Evolutionary conservation across 2,113 vertebrate genomes (phyloP).

Genomic region (Alouatta palliata): DNA sequence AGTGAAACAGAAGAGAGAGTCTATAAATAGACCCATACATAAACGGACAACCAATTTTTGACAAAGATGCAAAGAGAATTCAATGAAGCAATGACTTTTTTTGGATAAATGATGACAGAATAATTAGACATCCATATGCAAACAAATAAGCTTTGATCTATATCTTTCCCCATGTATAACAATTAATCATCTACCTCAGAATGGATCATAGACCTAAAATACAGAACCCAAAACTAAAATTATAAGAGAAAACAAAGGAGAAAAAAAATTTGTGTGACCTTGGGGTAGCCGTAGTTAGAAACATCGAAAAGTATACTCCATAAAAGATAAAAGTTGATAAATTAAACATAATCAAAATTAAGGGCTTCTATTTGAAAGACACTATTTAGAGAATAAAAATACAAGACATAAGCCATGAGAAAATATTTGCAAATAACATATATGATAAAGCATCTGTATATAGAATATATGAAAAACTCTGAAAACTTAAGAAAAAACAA

Average conservation of each 20-base stretch:
- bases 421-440: not conserved
- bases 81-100: not conserved
- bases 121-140: not conserved
- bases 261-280: not conserved
- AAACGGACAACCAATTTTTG: not conserved
- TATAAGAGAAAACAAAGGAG: not conserved
- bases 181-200: not conserved
- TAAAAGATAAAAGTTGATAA: conserved; percentile 13
- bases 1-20: not conserved
- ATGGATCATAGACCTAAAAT: not conserved
- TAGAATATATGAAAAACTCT: not conserved
- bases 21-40: not conserved
- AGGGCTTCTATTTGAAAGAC: not conserved
- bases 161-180: not conserved
- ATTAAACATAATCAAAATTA: not conserved
- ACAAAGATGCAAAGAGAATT: conserved; percentile 9
- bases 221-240: conserved; percentile 9
- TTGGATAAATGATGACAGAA: not conserved
- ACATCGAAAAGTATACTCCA: not conserved
- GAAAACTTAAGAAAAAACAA: not conserved
- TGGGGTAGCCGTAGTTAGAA: not conserved
- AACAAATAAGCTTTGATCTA: not conserved
- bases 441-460: not conserved
- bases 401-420: not conserved
- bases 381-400: not conserved